These are phyloP conservation scores for Pentamera pediparva DNA, from an alignment of 53 echinoderm and acorn worm species.

Conservation along the genomic window DNA sequence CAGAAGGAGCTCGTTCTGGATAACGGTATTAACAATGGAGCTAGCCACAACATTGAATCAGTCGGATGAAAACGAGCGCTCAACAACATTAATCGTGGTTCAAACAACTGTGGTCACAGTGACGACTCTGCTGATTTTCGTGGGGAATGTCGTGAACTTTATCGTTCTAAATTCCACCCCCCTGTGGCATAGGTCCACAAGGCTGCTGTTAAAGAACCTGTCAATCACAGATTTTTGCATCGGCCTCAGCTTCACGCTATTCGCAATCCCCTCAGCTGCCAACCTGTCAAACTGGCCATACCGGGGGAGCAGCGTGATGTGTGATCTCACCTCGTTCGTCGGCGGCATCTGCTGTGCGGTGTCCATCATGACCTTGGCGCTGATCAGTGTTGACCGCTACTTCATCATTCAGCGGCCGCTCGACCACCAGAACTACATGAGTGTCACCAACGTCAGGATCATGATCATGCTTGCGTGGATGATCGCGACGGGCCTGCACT, in stretches of 20 bases:
- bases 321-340: neutral
- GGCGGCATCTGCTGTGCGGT: constrained; percentile 16
- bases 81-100: neutral
- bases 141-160: neutral
- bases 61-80: too few relatives aligned
- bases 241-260: constrained; percentile 18
- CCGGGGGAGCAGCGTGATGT: constrained; percentile 13
- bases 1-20: too few relatives aligned
- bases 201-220: constrained; percentile 14
- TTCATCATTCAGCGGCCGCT: constrained; percentile 10
- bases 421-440: neutral
- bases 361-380: constrained; percentile 18
- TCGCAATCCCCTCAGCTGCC: constrained; percentile 13
- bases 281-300: constrained; percentile 27
- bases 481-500: neutral
- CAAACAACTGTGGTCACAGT: neutral
- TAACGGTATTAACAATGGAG: too few relatives aligned
- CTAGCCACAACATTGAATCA: too few relatives aligned
- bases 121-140: neutral
- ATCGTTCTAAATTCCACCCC: neutral
- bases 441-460: neutral
- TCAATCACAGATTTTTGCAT: constrained; percentile 22
- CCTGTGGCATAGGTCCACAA: constrained; percentile 13
- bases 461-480: neutral
- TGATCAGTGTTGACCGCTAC: constrained; percentile 34